phyloP scores from a whole-genome alignment of 2,797 vertebrate species.

The Benthosema pterotum region DNA sequence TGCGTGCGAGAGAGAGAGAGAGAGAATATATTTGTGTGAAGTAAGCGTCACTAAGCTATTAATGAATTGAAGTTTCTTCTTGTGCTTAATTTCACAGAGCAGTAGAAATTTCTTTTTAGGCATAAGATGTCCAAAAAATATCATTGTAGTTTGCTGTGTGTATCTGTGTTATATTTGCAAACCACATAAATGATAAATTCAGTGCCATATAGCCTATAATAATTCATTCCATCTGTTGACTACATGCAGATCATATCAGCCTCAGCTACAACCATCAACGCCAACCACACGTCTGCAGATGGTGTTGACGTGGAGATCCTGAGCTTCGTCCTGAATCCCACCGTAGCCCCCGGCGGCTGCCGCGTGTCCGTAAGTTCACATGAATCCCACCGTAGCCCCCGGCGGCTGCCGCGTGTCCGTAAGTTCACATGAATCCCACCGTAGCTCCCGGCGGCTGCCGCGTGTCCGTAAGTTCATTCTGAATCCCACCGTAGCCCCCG shows the following conservation, averaged over 20 bases:
- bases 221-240: neutral
- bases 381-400: neutral
- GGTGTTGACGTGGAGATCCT: conserved; percentile 17
- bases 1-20: too few relatives aligned
- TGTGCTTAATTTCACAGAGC: neutral
- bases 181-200: neutral
- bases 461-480: conserved; percentile 11
- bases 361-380: neutral
- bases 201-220: too few relatives aligned
- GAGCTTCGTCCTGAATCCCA: conserved; percentile 20
- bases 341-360: neutral
- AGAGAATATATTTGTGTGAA: too few relatives aligned
- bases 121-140: too few relatives aligned
- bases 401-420: neutral
- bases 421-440: neutral
- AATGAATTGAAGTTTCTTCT: neutral
- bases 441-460: neutral
- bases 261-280: conserved; percentile 5
- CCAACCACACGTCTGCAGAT: conserved; percentile 51
- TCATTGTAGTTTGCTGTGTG: too few relatives aligned
- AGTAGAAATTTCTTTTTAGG: too few relatives aligned
- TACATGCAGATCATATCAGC: neutral
- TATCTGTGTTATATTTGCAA: too few relatives aligned
- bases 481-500: neutral
- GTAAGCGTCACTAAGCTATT: too few relatives aligned